Evolutionary conservation across 2,797 vertebrate genomes (phyloP).

Genomic region (Enoplosus armatus): DNA sequence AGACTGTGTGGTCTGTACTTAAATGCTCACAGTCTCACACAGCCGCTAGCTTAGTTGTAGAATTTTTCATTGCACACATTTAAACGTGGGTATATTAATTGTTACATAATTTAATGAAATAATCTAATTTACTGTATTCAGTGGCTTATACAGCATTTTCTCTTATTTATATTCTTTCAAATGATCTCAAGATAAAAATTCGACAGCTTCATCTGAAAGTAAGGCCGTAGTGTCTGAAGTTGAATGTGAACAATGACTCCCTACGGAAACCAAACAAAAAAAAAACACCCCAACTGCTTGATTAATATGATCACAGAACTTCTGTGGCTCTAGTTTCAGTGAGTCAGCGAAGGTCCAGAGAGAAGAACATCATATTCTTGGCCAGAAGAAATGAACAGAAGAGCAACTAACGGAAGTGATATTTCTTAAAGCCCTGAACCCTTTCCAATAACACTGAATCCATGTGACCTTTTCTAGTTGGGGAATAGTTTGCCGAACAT

Average conservation of each 20-base stretch:
- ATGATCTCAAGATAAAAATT: not conserved
- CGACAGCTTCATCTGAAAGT: slow-evolving; percentile 4
- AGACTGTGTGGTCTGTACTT: not conserved
- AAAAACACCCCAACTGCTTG: slow-evolving; percentile 5
- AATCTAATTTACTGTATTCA: not conserved
- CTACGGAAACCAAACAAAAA: not conserved
- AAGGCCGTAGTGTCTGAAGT: not conserved
- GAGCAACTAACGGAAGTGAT: slow-evolving; percentile 63
- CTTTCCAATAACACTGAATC: slow-evolving; percentile 79
- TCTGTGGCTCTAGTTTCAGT: slow-evolving; percentile 20
- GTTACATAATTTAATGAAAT: not conserved
- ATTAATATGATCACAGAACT: slow-evolving; percentile 38
- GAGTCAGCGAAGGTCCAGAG: slow-evolving; percentile 25
- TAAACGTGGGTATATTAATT: not conserved
- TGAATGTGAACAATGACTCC: slow-evolving; percentile 9
- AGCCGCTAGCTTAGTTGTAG: not conserved
- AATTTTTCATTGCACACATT: not conserved
- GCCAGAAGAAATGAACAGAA: slow-evolving; percentile 46
- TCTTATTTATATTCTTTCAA: not conserved
- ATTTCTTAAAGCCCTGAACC: slow-evolving; percentile 80
- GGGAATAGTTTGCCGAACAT: slow-evolving; percentile 67
- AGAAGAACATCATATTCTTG: slow-evolving; percentile 32
- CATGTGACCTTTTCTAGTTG: slow-evolving; percentile 81
- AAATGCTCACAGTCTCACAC: too few relatives aligned
- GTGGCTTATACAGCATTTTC: not conserved